phyloP scores from a whole-genome alignment of 2,113 vertebrate genomes.

The Melanerpes formicivorus region DNA sequence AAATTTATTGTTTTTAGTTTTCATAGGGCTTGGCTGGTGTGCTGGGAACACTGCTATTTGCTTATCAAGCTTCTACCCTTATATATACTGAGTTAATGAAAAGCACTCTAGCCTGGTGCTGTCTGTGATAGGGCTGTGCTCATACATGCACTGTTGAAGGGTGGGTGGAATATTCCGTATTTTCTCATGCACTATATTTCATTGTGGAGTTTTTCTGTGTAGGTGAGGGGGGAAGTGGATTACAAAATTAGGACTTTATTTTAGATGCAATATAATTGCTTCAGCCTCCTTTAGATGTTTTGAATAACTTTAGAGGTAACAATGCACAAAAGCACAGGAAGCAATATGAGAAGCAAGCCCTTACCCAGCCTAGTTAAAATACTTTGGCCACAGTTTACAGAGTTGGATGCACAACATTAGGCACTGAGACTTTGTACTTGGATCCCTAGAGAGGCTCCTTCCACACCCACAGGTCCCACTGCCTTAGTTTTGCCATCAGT shows the following conservation, averaged over 20 bases:
- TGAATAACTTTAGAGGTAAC: constrained; percentile 55
- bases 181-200: constrained; percentile 70
- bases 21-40: constrained; percentile 58
- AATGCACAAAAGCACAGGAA: constrained; percentile 73
- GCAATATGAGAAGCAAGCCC: constrained; percentile 60
- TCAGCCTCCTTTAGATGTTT: constrained; percentile 70
- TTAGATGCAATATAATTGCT: constrained; percentile 62
- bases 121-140: constrained; percentile 48
- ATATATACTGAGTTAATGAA: constrained; percentile 51
- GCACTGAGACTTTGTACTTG: not conserved
- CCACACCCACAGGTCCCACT: not conserved
- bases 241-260: constrained; percentile 70
- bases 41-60: constrained; percentile 65
- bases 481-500: not conserved
- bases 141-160: constrained; percentile 44
- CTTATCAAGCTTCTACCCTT: constrained; percentile 64
- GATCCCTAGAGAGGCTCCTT: not conserved
- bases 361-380: constrained; percentile 35
- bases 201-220: constrained; percentile 65
- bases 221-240: constrained; percentile 62
- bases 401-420: not conserved
- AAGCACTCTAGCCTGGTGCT: constrained; percentile 23
- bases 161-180: constrained; percentile 60
- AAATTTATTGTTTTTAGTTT: constrained; percentile 72
- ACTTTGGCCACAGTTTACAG: constrained; percentile 40